Percentiles rank a stretch among this genome's conserved stretches.
Evolutionary conservation across 1,140 invertebrate species (phyloP).

Genomic region (Anastrepha obliqua): DNA sequence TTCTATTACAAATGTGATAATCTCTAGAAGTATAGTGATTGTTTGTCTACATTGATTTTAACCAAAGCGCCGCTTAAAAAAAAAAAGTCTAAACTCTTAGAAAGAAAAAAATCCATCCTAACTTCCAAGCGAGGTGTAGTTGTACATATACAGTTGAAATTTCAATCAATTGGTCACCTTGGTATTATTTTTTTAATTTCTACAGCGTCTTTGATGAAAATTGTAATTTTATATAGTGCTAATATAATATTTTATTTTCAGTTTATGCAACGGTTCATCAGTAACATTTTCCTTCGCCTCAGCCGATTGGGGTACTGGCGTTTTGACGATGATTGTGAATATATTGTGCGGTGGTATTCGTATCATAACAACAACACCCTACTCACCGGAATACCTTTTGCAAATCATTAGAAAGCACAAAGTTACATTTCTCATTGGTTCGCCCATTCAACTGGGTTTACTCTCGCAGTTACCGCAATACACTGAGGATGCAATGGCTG

Average conservation of each 20-base stretch:
- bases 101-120: too few relatives aligned
- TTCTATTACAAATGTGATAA: too few relatives aligned
- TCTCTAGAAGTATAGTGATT: too few relatives aligned
- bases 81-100: too few relatives aligned
- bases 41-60: too few relatives aligned
- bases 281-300: slow-evolving; percentile 67
- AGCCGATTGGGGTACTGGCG: slow-evolving; percentile 67
- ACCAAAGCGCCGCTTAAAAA: too few relatives aligned
- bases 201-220: too few relatives aligned
- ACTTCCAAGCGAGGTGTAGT: too few relatives aligned
- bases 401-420: slow-evolving; percentile 68
- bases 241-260: slow-evolving; percentile 19
- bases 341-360: slow-evolving; percentile 65
- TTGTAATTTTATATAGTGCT: too few relatives aligned
- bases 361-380: slow-evolving; percentile 66
- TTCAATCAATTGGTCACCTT: too few relatives aligned
- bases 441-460: slow-evolving; percentile 63
- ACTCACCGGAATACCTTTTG: slow-evolving; percentile 66
- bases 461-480: slow-evolving; percentile 63
- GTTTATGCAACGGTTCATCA: slow-evolving; percentile 58
- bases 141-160: too few relatives aligned
- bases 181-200: too few relatives aligned
- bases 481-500: slow-evolving; percentile 61
- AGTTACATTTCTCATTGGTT: slow-evolving; percentile 64
- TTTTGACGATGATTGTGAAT: slow-evolving; percentile 66